A percentile compares a stretch with the other conserved stretches of the same genome.
These are phyloP conservation scores for Agriotes lineatus DNA, from an alignment of 2,888 invertebrate species.

Conservation along the genomic window DNA sequence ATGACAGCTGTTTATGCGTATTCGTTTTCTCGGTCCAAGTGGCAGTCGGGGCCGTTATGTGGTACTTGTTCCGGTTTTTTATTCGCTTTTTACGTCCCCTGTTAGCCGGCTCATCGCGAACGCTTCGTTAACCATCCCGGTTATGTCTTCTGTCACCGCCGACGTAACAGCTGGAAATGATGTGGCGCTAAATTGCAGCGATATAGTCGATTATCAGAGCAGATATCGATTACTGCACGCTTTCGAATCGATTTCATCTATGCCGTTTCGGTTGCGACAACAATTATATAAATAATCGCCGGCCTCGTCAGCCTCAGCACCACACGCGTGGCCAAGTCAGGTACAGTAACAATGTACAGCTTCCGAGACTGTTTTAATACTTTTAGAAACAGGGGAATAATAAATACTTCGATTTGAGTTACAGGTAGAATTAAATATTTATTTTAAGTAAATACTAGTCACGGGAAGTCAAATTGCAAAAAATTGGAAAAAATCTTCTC, in stretches of 20 bases:
- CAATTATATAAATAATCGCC: constrained; percentile 22
- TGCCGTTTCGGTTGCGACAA: constrained; percentile 18
- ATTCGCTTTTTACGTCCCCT: constrained; percentile 14
- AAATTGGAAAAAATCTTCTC: too few relatives aligned
- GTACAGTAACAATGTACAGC: too few relatives aligned
- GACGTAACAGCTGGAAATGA: constrained; percentile 34
- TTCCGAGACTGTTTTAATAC: too few relatives aligned
- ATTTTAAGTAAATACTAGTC: too few relatives aligned
- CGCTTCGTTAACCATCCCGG: constrained; percentile 38
- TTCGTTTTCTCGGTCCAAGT: not conserved
- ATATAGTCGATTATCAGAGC: constrained; percentile 40
- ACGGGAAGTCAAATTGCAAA: too few relatives aligned
- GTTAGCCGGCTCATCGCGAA: constrained; percentile 13
- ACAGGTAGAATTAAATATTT: too few relatives aligned
- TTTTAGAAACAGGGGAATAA: too few relatives aligned
- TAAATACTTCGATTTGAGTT: too few relatives aligned
- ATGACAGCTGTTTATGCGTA: not conserved
- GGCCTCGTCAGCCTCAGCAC: too few relatives aligned
- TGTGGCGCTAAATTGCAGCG: constrained; percentile 40
- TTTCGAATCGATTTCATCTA: constrained; percentile 35
- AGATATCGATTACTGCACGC: constrained; percentile 41
- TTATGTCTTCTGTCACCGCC: constrained; percentile 25
- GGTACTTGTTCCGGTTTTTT: constrained; percentile 9
- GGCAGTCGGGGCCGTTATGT: not conserved
- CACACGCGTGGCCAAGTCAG: too few relatives aligned